Evolutionary conservation across 2,888 invertebrate genomes (phyloP), one percentile per base, ranked within the genome.

Genomic region (Caenorhabditis panamensis): DNA sequence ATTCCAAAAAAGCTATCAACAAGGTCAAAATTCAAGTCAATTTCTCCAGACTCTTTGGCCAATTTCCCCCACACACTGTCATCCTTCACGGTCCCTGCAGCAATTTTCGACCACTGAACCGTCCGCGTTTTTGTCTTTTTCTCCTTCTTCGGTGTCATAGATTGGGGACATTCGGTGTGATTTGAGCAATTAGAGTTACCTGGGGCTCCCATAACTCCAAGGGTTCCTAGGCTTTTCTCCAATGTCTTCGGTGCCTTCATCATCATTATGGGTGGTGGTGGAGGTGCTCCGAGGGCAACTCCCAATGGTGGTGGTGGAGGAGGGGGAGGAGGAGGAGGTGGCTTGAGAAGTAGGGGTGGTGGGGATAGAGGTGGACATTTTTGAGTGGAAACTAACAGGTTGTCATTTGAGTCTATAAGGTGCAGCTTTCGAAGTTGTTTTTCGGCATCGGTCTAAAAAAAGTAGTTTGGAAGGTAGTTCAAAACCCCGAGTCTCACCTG

Each of bases 41-140:
- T 49, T 28, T 76, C 62, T 1, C 16, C 41, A 16, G 54, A 54
- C 3, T 62, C 63, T 16, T 49, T 71, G 2, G 76, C 80, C 18
- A 80, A 41, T 20, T 71, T 76, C 4, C 66, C 75, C 80, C 80
- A 80, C 0, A 80, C 80, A 64, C 75, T 75, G 41, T 76, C 66
- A 28, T 62, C 62, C 16, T 51, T 37, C 9, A 76, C 80, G 2
- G 58, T 61, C 22, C 13, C 59, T 56, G 71, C 66, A 18, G 61
- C 76, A 71, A 80, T 80, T 49, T 80, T 80, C 44, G 80, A 80
- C 80, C 80, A 80, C 37, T 80, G 80, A 13, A 84, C 73, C 20
- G 82, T 79, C 54, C 79, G 73, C 8, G 82, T 84, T 26, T 83
- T 84, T 3, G 80, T 75, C 28, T 64, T 78, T 58, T 82, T 83